Evolutionary conservation across 1,140 invertebrate species (phyloP).

Genomic region (Solen grandis): DNA sequence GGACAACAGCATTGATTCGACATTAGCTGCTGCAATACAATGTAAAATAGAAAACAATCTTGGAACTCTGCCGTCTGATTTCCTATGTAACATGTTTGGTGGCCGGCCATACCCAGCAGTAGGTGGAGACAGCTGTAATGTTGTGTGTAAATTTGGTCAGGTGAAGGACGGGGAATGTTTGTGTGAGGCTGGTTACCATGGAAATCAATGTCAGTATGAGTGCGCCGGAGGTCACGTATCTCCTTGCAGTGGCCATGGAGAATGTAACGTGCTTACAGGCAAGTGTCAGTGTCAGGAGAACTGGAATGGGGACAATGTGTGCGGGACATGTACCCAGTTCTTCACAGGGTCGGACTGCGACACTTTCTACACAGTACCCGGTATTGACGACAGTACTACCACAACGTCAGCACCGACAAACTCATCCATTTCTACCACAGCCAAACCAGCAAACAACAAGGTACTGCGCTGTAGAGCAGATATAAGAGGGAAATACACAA

Average conservation of each 20-base stretch:
- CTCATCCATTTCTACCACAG: background rate
- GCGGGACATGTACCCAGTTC: slow-evolving; percentile 24
- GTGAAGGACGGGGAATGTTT: slow-evolving; percentile 10
- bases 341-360: slow-evolving; percentile 37
- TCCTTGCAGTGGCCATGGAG: slow-evolving; percentile 41
- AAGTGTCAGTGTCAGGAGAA: slow-evolving; percentile 36
- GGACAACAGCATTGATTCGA: slow-evolving; percentile 12
- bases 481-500: slow-evolving; percentile 16
- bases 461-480: slow-evolving; percentile 21
- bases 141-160: slow-evolving; percentile 35
- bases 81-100: slow-evolving; percentile 33
- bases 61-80: background rate
- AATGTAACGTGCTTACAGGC: slow-evolving; percentile 38
- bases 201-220: slow-evolving; percentile 19
- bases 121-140: slow-evolving; percentile 33
- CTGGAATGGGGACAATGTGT: slow-evolving; percentile 27
- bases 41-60: slow-evolving; percentile 30
- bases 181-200: slow-evolving; percentile 37
- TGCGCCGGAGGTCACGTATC: slow-evolving; percentile 38
- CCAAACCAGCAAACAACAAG: slow-evolving; percentile 1
- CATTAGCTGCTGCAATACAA: slow-evolving; percentile 10
- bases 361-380: slow-evolving; percentile 23
- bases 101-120: background rate
- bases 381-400: background rate
- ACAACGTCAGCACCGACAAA: background rate